A percentile compares a stretch with the other conserved stretches of the same genome.
Evolutionary conservation across 2,113 vertebrate genomes (phyloP).

Genomic region (Copsychus sechellarum): DNA sequence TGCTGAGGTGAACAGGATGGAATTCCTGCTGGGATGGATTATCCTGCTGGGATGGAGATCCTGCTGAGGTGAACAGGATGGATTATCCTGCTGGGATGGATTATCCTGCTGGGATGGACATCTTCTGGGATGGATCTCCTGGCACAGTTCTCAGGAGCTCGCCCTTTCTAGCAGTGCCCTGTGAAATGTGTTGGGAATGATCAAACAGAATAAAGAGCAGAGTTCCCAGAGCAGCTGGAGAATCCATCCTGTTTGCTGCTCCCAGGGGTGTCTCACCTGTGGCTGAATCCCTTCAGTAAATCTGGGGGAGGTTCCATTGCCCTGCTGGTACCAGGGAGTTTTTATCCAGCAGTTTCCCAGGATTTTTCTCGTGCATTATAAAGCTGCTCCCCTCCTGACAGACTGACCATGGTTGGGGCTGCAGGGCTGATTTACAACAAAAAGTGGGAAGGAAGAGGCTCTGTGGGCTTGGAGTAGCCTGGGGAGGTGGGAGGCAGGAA

Average conservation of each 20-base stretch:
- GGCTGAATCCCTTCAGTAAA: not conserved
- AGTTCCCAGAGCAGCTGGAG: not conserved
- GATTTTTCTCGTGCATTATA: not conserved
- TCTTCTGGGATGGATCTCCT: not conserved
- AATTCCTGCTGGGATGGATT: too few relatives aligned
- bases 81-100: not conserved
- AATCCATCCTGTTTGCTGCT: not conserved
- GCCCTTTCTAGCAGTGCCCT: not conserved
- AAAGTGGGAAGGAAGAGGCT: not conserved
- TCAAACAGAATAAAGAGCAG: not conserved
- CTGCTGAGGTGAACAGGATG: not conserved
- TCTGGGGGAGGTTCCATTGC: not conserved
- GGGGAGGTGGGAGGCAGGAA: not conserved
- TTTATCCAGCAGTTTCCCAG: not conserved
- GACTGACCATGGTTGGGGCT: not conserved
- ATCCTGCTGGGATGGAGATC: accelerated
- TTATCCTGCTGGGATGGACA: not conserved
- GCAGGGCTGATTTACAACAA: not conserved
- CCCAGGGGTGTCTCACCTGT: not conserved
- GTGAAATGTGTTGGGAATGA: not conserved
- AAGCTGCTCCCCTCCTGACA: constrained; percentile 4
- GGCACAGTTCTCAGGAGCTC: not conserved
- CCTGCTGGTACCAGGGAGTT: not conserved
- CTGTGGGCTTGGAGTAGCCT: not conserved
- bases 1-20: too few relatives aligned